These are phyloP conservation scores for Sphecodes monilicornis DNA, from an alignment of 2,888 invertebrate genomes.

Conservation along the genomic window DNA sequence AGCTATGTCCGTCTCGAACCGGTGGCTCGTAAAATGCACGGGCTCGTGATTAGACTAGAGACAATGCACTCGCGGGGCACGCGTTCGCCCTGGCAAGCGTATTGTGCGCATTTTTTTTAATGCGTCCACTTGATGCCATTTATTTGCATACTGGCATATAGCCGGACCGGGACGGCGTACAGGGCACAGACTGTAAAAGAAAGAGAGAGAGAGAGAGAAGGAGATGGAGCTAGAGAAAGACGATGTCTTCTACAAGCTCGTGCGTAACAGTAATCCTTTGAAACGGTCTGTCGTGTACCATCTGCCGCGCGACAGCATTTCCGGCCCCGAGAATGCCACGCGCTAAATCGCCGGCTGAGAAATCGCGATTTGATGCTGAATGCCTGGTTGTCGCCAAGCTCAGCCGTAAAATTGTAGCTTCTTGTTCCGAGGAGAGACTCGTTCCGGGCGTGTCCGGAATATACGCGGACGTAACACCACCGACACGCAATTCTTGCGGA, in stretches of 20 bases:
- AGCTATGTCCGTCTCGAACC: conserved; percentile 48
- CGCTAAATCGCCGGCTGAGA: conserved; percentile 60
- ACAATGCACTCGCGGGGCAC: conserved; percentile 51
- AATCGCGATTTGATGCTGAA: conserved; percentile 63
- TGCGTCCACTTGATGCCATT: conserved; percentile 46
- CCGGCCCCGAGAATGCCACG: conserved; percentile 50
- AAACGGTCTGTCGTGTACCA: conserved; percentile 65
- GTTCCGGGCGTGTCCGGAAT: conserved; percentile 24
- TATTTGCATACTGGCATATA: conserved; percentile 59
- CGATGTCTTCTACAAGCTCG: conserved; percentile 13
- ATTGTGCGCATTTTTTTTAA: conserved; percentile 33
- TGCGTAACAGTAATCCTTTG: conserved; percentile 60
- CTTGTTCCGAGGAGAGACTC: conserved; percentile 2
- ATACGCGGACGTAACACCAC: conserved; percentile 22
- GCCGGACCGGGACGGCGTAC: background rate
- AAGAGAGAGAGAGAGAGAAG: background rate
- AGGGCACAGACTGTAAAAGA: background rate
- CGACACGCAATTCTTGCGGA: conserved; percentile 14
- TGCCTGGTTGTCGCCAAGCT: conserved; percentile 37
- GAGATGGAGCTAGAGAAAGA: background rate
- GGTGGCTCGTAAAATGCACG: conserved; percentile 65
- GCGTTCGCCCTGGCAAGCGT: conserved; percentile 28
- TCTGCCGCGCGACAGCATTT: conserved; percentile 65
- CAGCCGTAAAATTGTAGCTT: conserved; percentile 27
- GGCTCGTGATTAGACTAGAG: conserved; percentile 64